A percentile compares a stretch with the other conserved stretches of the same genome.
phyloP scores from a whole-genome alignment of 2,113 vertebrate genomes.

The Zootoca vivipara region DNA sequence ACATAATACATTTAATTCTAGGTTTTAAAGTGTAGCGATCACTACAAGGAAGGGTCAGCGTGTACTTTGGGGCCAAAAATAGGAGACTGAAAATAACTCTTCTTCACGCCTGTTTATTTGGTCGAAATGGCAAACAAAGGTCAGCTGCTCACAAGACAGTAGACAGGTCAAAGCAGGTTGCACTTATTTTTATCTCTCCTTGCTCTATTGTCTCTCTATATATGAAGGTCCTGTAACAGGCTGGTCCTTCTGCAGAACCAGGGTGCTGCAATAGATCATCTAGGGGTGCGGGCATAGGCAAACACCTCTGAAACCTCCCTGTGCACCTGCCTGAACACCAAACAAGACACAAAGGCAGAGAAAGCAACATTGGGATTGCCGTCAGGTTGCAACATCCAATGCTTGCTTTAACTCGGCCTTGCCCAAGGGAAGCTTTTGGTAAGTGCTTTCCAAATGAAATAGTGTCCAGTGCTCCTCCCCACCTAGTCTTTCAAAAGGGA shows the following conservation, averaged over 20 bases:
- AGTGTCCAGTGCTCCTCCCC: too few species aligned
- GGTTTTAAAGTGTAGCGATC: neutral
- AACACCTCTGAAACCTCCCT: neutral
- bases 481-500: too few species aligned
- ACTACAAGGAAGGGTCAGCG: neutral
- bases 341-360: too few species aligned
- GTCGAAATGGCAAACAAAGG: neutral
- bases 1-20: neutral
- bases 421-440: too few species aligned
- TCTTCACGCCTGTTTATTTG: neutral
- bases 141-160: neutral
- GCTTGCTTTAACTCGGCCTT: too few species aligned
- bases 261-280: neutral
- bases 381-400: too few species aligned
- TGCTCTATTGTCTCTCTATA: neutral
- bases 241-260: neutral
- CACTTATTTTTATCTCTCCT: neutral
- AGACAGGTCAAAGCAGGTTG: neutral
- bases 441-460: too few species aligned
- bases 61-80: constrained; percentile 3
- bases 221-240: neutral
- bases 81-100: neutral
- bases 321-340: too few species aligned
- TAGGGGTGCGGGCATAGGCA: neutral
- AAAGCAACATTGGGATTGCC: too few species aligned